phyloP scores from a whole-genome alignment of 23 tunicate genomes.

The Clavelina lepadiformis region DNA sequence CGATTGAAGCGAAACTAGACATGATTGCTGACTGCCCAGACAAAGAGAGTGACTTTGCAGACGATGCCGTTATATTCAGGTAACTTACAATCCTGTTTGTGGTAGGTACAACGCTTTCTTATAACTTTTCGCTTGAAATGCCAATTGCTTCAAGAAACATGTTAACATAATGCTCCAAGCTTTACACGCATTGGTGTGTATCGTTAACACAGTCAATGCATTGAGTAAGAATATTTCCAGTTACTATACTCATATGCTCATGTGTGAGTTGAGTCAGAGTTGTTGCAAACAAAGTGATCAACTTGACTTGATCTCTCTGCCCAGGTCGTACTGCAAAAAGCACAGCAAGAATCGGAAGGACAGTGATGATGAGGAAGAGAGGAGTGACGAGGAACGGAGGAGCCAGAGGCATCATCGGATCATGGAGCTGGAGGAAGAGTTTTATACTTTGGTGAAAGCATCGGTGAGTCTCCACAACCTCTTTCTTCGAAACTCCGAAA shows the following conservation, averaged over 20 bases:
- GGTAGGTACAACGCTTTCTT: background rate
- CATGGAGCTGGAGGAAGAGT: conserved; percentile 75
- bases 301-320: too few species aligned
- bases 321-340: conserved; percentile 76
- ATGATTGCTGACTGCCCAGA: conserved; percentile 56
- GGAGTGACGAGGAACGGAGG: conserved; percentile 60
- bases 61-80: conserved; percentile 62
- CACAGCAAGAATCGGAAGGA: conserved; percentile 69
- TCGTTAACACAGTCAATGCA: too few species aligned
- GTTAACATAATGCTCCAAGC: too few species aligned
- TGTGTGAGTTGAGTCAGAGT: too few species aligned
- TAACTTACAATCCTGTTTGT: background rate
- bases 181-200: too few species aligned
- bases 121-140: background rate
- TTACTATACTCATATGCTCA: too few species aligned
- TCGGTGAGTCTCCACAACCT: background rate
- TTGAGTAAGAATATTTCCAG: too few species aligned
- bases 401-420: conserved; percentile 53
- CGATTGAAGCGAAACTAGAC: conserved; percentile 57
- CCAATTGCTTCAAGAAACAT: too few species aligned
- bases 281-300: too few species aligned
- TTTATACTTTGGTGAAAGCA: conserved; percentile 48
- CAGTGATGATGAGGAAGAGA: conserved; percentile 26
- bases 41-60: conserved; percentile 14
- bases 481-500: background rate